A percentile compares a stretch with the other conserved stretches of the same genome.
These are phyloP conservation scores for Drosophila kurseongensis DNA, from an alignment of 1,140 invertebrate species.

Conservation along the genomic window DNA sequence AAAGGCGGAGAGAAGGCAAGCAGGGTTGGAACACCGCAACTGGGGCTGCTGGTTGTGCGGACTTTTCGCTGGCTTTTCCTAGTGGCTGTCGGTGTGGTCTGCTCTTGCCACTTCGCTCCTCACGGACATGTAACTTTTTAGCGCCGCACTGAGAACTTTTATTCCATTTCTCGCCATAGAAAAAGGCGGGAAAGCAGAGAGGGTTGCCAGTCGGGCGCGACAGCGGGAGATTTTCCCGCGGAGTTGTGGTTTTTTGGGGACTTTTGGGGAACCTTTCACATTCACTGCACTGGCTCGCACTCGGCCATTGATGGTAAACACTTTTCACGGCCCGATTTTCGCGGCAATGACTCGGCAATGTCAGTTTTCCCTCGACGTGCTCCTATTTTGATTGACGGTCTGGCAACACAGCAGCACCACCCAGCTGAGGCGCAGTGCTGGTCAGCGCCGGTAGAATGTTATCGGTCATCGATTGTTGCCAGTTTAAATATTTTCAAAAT, in stretches of 20 bases:
- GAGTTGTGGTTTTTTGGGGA: neutral
- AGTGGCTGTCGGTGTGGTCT: slow-evolving; percentile 10
- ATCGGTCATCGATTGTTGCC: neutral
- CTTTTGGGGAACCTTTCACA: neutral
- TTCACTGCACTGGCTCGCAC: neutral
- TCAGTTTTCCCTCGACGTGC: neutral
- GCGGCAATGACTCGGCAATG: neutral
- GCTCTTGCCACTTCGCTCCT: slow-evolving; percentile 3
- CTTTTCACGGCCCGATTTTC: neutral
- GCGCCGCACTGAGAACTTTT: slow-evolving; percentile 16
- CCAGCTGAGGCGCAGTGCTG: neutral
- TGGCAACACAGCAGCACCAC: neutral
- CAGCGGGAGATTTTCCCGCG: neutral
- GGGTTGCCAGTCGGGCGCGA: slow-evolving; percentile 12
- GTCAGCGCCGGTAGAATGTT: neutral
- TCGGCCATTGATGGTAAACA: neutral
- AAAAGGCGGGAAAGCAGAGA: slow-evolving; percentile 50
- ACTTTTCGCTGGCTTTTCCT: slow-evolving; percentile 11
- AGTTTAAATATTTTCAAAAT: too few relatives aligned
- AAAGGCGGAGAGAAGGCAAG: neutral
- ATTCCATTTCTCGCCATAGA: slow-evolving; percentile 31
- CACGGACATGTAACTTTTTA: slow-evolving; percentile 11
- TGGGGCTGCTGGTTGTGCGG: neutral
- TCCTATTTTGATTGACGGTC: neutral
- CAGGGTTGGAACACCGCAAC: neutral